Evolutionary conservation across 1,140 invertebrate species (phyloP).

Genomic region (Pomacea maculata): DNA sequence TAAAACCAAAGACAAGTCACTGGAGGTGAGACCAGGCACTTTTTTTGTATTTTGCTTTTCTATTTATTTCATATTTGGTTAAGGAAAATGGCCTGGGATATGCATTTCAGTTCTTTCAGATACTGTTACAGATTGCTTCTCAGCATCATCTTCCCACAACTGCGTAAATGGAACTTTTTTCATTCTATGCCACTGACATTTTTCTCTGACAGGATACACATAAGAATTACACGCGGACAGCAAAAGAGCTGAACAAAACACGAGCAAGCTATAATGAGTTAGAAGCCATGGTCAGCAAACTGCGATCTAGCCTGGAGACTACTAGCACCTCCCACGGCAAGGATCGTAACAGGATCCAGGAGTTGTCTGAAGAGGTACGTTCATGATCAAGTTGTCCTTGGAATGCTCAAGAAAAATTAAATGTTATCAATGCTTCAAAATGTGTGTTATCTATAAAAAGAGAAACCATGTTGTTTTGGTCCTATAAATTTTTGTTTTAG

Average conservation of each 20-base stretch:
- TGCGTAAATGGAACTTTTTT: too few relatives aligned
- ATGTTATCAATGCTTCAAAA: too few relatives aligned
- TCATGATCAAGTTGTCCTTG: background rate
- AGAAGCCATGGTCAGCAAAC: constrained; percentile 45
- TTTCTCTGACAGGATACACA: constrained; percentile 49
- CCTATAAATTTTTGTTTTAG: too few relatives aligned
- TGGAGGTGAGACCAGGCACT: constrained; percentile 47
- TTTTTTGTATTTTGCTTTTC: background rate
- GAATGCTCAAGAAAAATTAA: too few relatives aligned
- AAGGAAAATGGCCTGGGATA: too few relatives aligned
- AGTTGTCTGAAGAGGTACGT: constrained; percentile 56
- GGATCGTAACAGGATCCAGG: constrained; percentile 51
- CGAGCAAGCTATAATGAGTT: constrained; percentile 52
- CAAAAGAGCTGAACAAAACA: constrained; percentile 55
- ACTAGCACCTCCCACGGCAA: constrained; percentile 47
- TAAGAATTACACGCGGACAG: constrained; percentile 53
- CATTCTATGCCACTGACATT: too few relatives aligned
- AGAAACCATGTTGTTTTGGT: too few relatives aligned
- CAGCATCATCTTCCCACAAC: too few relatives aligned
- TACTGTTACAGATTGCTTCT: too few relatives aligned
- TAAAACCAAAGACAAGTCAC: constrained; percentile 58
- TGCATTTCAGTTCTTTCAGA: too few relatives aligned
- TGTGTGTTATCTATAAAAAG: too few relatives aligned
- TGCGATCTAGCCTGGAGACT: constrained; percentile 53
- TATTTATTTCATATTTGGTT: background rate